A percentile compares a stretch with the other conserved stretches of the same genome.
These are phyloP conservation scores for Pipistrellus kuhlii DNA, from an alignment of 2,797 vertebrate species.

Conservation along the genomic window DNA sequence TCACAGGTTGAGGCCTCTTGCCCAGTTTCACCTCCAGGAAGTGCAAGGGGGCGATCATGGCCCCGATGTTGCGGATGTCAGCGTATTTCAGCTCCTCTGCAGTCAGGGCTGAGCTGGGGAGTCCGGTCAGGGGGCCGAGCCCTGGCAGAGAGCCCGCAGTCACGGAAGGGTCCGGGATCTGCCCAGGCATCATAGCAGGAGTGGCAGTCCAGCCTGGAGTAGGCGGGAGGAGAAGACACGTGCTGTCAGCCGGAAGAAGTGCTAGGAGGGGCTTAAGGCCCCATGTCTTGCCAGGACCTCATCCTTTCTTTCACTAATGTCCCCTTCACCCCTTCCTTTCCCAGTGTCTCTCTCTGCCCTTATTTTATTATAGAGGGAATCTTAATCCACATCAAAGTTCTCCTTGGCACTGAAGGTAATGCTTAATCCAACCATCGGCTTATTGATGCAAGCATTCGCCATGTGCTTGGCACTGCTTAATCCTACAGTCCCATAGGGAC, in stretches of 20 bases:
- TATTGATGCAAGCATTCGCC: background rate
- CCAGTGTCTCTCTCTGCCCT: background rate
- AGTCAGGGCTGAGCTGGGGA: constrained; percentile 92
- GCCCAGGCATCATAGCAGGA: constrained; percentile 97
- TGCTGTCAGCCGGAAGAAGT: background rate
- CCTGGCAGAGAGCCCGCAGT: constrained; percentile 94
- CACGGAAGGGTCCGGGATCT: constrained; percentile 97
- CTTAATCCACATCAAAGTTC: background rate
- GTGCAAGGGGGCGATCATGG: constrained; percentile 95
- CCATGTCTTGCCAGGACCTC: background rate
- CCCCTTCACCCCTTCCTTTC: background rate
- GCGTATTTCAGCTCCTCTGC: constrained; percentile 94
- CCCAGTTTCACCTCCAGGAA: constrained; percentile 94
- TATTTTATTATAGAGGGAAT: background rate
- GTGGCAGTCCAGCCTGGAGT: constrained; percentile 83
- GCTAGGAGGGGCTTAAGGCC: background rate
- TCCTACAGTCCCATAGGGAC: background rate
- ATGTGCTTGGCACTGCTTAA: background rate
- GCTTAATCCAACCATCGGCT: background rate
- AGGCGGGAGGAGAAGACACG: constrained; percentile 56
- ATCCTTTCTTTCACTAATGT: background rate
- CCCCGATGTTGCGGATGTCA: constrained; percentile 94
- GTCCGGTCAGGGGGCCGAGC: constrained; percentile 93
- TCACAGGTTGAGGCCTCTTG: constrained; percentile 93
- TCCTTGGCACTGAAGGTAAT: background rate